These are phyloP conservation scores for Colistium nudipinnis DNA, from an alignment of 2,113 vertebrate species.

Conservation along the genomic window DNA sequence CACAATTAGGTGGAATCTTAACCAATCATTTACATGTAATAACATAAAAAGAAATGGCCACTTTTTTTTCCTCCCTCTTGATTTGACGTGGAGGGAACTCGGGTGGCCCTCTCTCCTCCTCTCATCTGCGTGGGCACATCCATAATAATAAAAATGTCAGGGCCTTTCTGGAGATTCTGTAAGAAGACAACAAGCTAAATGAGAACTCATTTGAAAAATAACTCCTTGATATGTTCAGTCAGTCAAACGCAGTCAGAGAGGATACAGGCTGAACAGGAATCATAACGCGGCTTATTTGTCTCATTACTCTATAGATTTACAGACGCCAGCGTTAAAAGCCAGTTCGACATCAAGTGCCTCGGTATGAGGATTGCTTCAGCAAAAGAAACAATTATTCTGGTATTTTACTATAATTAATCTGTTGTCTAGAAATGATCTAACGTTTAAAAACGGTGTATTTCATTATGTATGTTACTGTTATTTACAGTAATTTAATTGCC, in stretches of 20 bases:
- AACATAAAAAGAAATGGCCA: slow-evolving; percentile 1
- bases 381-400: slow-evolving; percentile 1
- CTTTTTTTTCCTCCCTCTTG: slow-evolving; percentile 13
- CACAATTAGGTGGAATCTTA: not conserved
- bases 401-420: slow-evolving; percentile 7
- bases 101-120: slow-evolving; percentile 63
- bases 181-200: slow-evolving; percentile 71
- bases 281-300: slow-evolving; percentile 38
- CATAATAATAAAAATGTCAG: slow-evolving; percentile 78
- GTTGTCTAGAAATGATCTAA: not conserved
- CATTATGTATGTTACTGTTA: too few relatives aligned
- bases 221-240: slow-evolving; percentile 56
- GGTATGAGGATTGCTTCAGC: not conserved
- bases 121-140: slow-evolving; percentile 72
- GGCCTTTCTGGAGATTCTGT: slow-evolving; percentile 65
- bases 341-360: slow-evolving; percentile 9
- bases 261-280: slow-evolving; percentile 25
- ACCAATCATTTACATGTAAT: slow-evolving; percentile 2
- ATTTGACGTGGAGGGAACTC: slow-evolving; percentile 45
- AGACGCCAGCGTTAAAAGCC: slow-evolving; percentile 31
- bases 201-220: slow-evolving; percentile 72
- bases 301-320: slow-evolving; percentile 47
- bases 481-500: too few relatives aligned
- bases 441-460: not conserved
- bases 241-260: slow-evolving; percentile 52